A percentile compares a stretch with the other conserved stretches of the same genome.
phyloP scores from a whole-genome alignment of 2,113 vertebrate species.

The Gulo gulo region DNA sequence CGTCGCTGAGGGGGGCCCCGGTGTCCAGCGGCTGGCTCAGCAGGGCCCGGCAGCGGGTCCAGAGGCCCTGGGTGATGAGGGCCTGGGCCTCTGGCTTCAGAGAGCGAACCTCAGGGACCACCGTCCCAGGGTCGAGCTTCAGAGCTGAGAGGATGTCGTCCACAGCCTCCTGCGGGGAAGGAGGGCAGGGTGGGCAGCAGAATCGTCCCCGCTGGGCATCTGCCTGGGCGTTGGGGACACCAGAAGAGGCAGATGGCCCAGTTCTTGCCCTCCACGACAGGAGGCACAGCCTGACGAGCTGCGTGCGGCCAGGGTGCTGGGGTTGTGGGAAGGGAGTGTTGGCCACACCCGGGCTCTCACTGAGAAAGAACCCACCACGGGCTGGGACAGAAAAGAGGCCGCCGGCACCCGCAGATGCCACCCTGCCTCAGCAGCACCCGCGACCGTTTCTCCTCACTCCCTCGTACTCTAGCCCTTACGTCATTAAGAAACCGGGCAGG shows the following conservation, averaged over 20 bases:
- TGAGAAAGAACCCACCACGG: neutral
- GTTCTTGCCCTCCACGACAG: neutral
- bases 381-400: neutral
- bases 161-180: conserved; percentile 87
- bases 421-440: neutral
- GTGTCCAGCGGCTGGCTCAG: conserved; percentile 77
- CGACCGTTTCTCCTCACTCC: neutral
- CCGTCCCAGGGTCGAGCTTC: conserved; percentile 81
- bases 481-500: neutral
- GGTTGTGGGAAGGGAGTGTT: neutral
- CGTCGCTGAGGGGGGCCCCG: conserved; percentile 65
- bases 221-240: neutral
- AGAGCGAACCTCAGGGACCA: conserved; percentile 86
- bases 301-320: no score
- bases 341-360: fast-evolving
- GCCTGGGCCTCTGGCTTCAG: conserved; percentile 86
- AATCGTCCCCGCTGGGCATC: fast-evolving
- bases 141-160: conserved; percentile 87
- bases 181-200: no score
- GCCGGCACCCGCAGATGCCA: neutral
- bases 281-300: neutral
- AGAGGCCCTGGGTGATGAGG: conserved; percentile 88
- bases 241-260: neutral
- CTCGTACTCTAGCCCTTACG: neutral
- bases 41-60: conserved; percentile 82